These are phyloP conservation scores for Brachionus koreanus DNA, from an alignment of 1,140 invertebrate species.

Conservation along the genomic window DNA sequence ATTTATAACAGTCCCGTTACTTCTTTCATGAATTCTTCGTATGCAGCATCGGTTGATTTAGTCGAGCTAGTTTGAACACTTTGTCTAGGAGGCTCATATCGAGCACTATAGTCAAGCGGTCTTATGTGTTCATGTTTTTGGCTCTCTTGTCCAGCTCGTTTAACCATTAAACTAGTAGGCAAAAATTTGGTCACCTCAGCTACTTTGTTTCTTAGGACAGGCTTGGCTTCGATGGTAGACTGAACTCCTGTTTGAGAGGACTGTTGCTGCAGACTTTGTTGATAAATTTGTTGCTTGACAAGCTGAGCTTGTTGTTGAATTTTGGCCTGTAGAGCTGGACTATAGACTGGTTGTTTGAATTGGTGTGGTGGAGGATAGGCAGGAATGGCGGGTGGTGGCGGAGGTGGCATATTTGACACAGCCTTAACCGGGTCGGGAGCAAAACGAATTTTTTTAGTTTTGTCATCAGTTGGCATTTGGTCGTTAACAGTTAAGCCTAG, in stretches of 20 bases:
- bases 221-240: conserved; percentile 69
- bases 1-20: conserved; percentile 10
- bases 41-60: conserved; percentile 29
- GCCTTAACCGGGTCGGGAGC: not conserved
- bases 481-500: not conserved
- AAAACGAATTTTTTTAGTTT: conserved; percentile 24
- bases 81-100: not conserved
- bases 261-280: not conserved
- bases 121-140: not conserved
- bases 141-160: conserved; percentile 55
- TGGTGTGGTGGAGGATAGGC: not conserved
- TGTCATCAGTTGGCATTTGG: not conserved
- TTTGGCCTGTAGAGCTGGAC: not conserved
- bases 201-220: conserved; percentile 71
- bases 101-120: not conserved
- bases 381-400: not conserved
- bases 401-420: not conserved
- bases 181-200: conserved; percentile 91
- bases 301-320: conserved; percentile 11
- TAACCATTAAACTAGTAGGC: conserved; percentile 81
- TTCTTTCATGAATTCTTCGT: conserved; percentile 45
- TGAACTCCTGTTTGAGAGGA: not conserved
- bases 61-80: not conserved
- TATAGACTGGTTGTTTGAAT: not conserved
- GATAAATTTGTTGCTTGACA: conserved; percentile 17